phyloP scores from a whole-genome alignment of 2,113 vertebrate genomes.

The Malurus melanocephalus region DNA sequence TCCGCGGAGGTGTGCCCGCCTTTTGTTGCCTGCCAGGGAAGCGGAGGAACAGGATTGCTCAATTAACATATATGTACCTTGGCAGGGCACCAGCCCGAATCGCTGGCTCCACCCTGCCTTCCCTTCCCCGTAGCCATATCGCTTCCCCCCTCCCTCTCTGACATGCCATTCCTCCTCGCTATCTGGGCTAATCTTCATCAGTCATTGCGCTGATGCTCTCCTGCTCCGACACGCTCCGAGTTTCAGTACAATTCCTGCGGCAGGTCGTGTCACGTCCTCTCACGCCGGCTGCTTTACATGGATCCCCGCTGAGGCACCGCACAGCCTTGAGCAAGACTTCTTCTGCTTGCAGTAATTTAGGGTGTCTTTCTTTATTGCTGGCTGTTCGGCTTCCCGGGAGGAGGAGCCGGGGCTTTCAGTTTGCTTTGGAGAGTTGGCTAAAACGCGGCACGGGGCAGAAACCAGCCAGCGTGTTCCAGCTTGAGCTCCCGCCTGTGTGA shows the following conservation, averaged over 20 bases:
- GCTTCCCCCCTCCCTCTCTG: conserved; percentile 37
- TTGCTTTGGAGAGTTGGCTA: conserved; percentile 41
- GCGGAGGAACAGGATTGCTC: conserved; percentile 58
- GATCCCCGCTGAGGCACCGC: conserved; percentile 5
- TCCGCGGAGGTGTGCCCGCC: neutral
- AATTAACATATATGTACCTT: conserved; percentile 67
- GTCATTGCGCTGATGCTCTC: conserved; percentile 58
- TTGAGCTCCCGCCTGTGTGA: conserved; percentile 24
- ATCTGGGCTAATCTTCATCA: conserved; percentile 68
- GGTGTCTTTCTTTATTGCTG: conserved; percentile 47
- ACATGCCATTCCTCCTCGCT: conserved; percentile 63
- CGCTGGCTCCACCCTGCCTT: conserved; percentile 57
- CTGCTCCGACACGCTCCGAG: conserved; percentile 64
- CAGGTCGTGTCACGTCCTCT: conserved; percentile 67
- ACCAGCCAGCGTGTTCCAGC: conserved; percentile 45
- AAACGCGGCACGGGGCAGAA: neutral
- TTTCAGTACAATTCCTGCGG: conserved; percentile 69
- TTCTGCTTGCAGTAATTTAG: conserved; percentile 46
- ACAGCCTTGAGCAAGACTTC: conserved; percentile 60
- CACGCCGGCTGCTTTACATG: conserved; percentile 46
- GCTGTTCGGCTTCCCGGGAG: conserved; percentile 13
- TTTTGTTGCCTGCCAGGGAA: conserved; percentile 52
- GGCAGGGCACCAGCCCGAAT: conserved; percentile 57
- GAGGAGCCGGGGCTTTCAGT: conserved; percentile 5
- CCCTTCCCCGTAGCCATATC: conserved; percentile 43